These are phyloP conservation scores for Neosalanx taihuensis DNA, from an alignment of 2,797 vertebrate genomes.

Conservation along the genomic window DNA sequence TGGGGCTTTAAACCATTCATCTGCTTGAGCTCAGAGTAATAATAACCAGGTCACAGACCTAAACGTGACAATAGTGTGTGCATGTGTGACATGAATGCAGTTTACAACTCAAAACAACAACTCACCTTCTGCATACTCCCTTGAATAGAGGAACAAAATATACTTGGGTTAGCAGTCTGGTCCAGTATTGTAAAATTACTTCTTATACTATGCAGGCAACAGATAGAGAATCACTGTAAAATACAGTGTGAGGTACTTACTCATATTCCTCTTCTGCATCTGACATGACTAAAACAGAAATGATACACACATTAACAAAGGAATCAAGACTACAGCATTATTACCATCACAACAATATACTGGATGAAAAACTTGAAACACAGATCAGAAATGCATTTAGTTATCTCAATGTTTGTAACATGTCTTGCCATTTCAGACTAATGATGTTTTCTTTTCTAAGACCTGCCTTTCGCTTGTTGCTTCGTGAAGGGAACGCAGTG, in stretches of 20 bases:
- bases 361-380: no score
- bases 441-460: background rate
- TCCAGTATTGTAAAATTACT: background rate
- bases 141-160: slow-evolving; percentile 10
- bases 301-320: background rate
- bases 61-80: background rate
- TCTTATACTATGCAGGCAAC: background rate
- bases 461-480: background rate
- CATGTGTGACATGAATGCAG: background rate
- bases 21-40: background rate
- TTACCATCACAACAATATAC: no score
- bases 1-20: background rate
- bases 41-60: slow-evolving; percentile 2
- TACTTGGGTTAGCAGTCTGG: background rate
- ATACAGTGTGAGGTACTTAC: slow-evolving; percentile 35
- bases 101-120: background rate
- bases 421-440: background rate
- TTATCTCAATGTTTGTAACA: no score
- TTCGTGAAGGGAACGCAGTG: background rate
- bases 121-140: slow-evolving; percentile 30
- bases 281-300: slow-evolving; percentile 42
- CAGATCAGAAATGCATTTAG: no score
- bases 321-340: no score
- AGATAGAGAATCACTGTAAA: background rate
- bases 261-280: slow-evolving; percentile 58